These are phyloP conservation scores for Pelagia noctiluca DNA, from an alignment of 30 jellyfish, hydroid and myxozoan genomes.

Conservation along the genomic window DNA sequence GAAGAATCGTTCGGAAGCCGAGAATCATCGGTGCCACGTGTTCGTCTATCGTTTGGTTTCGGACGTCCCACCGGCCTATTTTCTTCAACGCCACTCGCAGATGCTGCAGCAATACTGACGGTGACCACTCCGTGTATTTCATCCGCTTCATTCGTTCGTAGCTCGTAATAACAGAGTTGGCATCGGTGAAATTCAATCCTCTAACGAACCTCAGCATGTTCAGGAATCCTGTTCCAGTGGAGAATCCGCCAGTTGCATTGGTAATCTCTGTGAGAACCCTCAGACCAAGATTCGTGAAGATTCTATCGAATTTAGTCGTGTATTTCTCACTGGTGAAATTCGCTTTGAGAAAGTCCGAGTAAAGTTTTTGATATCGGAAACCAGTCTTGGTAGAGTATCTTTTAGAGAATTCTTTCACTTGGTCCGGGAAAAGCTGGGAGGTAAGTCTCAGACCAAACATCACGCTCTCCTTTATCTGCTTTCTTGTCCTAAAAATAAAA, in stretches of 20 bases:
- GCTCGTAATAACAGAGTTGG: slow-evolving; percentile 45
- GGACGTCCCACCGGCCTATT: slow-evolving; percentile 60
- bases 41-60: slow-evolving; percentile 51
- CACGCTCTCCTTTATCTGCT: slow-evolving; percentile 8
- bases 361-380: slow-evolving; percentile 26
- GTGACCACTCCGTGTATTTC: slow-evolving; percentile 50
- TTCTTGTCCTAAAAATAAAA: slow-evolving; percentile 9
- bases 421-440: slow-evolving; percentile 51
- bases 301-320: background rate
- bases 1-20: slow-evolving; percentile 29
- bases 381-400: slow-evolving; percentile 34
- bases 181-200: slow-evolving; percentile 68
- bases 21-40: slow-evolving; percentile 49
- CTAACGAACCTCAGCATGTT: slow-evolving; percentile 46
- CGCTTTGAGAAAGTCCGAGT: slow-evolving; percentile 57
- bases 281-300: slow-evolving; percentile 35
- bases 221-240: slow-evolving; percentile 51
- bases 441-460: slow-evolving; percentile 38
- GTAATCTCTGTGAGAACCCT: slow-evolving; percentile 36
- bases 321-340: slow-evolving; percentile 33
- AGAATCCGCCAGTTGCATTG: slow-evolving; percentile 69
- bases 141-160: slow-evolving; percentile 47
- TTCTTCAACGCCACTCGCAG: slow-evolving; percentile 35
- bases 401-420: slow-evolving; percentile 16
- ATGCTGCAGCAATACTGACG: slow-evolving; percentile 44